Base-by-base conservation (phyloP, 2,888 invertebrate genomes). In the Lasioglossum vierecki region DNA sequence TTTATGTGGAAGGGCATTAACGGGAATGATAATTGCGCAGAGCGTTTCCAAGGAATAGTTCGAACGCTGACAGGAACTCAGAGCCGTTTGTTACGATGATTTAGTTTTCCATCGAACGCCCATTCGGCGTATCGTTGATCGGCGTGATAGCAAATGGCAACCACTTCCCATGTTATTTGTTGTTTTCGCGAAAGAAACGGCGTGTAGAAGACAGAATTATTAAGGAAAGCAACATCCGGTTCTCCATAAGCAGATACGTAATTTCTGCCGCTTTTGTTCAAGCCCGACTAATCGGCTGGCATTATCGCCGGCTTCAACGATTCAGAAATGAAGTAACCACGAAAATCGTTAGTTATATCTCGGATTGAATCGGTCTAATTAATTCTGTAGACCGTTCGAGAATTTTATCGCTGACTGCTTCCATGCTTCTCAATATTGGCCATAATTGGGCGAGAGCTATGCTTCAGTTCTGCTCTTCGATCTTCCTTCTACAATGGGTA, bases 221-320 rank as follows among this genome's bases (percentile, higher is more conserved):
- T 80, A 80, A 85, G 80, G 80, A 85, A 85, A 80, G 75, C 73
- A 80, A 84, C 85, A 84, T 85, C 85, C 85, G 85, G 85, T 68
- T 74, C 30, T 80, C 80, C 76, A 84, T 80, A 84, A 85, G 71
- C 60, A 74, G 73, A 80, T 73, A 68, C 68, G 72, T 35, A 71
- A 84, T 85, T 85, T 60, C 70, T 71, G 39, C 84, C 63, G 79
- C 79, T 79, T 84, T 84, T 84, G 84, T 84, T 84, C 84, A 83
- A 84, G 84, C 84, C 75, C 84, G 84, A 84, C 84, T 84, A 84
- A 84, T 84, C 84, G 79, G 63, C 79, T 44, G 53, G 46, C 84
- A 84, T 84, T 84, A 84, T 84, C 79, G 84, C 75, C 63, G 78
- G 22, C 84, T 84, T 84, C 84, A 84, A 84, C 84, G 84, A 84